Evolutionary conservation across 2,797 vertebrate genomes (phyloP).

Genomic region (Eptatretus atami): DNA sequence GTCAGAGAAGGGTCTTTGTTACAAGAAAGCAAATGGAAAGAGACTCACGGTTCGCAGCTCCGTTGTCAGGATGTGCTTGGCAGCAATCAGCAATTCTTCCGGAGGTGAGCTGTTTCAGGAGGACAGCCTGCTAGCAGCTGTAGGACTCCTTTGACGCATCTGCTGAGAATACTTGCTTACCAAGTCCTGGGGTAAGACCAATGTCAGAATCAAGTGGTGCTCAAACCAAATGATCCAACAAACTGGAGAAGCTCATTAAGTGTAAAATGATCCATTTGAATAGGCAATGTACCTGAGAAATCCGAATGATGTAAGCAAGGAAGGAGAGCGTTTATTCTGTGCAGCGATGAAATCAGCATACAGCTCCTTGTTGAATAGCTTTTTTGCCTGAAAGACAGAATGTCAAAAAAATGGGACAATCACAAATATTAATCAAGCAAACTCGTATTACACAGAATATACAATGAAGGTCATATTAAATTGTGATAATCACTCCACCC

Average conservation of each 20-base stretch:
- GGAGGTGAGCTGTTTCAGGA: conserved; percentile 74
- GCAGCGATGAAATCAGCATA: conserved; percentile 95
- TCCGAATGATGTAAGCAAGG: conserved; percentile 87
- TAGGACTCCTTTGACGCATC: conserved; percentile 96
- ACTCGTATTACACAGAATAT: too few species aligned
- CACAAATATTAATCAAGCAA: too few species aligned
- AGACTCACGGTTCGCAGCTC: conserved; percentile 49
- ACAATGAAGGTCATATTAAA: too few species aligned
- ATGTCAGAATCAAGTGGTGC: not conserved
- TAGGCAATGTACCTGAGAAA: conserved; percentile 43
- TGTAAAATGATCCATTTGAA: not conserved
- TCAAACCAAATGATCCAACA: too few species aligned
- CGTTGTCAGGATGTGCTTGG: conserved; percentile 89
- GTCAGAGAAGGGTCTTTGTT: too few species aligned
- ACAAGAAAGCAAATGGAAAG: too few species aligned
- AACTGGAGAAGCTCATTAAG: too few species aligned
- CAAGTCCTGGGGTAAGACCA: conserved; percentile 28
- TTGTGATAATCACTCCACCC: conserved; percentile 7
- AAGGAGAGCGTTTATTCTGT: conserved; percentile 92
- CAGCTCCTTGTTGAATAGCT: conserved; percentile 88
- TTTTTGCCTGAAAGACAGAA: conserved; percentile 37
- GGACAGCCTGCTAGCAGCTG: conserved; percentile 80
- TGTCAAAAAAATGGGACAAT: too few species aligned
- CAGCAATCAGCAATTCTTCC: conserved; percentile 84
- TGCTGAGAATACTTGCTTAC: conserved; percentile 92